These are phyloP conservation scores for Mesoclemmys tuberculata DNA, from an alignment of 2,113 vertebrate genomes.

Conservation along the genomic window DNA sequence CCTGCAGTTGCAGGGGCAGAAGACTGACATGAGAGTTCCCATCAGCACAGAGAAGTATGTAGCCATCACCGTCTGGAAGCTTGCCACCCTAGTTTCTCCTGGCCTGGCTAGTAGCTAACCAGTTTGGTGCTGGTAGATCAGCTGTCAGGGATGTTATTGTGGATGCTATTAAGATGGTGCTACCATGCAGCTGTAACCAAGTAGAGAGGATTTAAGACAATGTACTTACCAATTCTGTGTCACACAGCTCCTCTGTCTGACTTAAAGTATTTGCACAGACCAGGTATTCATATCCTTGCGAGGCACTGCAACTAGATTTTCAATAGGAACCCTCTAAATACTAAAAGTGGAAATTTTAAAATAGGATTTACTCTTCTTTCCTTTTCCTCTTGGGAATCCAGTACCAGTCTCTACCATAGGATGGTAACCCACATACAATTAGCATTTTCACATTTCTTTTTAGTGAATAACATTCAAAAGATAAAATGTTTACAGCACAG, in stretches of 20 bases:
- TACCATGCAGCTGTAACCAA: neutral
- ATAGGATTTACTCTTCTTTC: too few species aligned
- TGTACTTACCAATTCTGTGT: neutral
- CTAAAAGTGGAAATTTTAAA: too few species aligned
- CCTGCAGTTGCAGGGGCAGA: neutral
- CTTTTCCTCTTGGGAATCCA: too few species aligned
- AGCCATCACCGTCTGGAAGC: neutral
- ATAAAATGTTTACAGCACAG: too few species aligned
- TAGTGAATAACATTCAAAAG: too few species aligned
- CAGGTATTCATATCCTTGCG: too few species aligned
- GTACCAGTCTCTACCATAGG: too few species aligned
- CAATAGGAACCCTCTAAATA: too few species aligned
- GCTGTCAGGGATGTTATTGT: neutral
- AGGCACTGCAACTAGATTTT: too few species aligned
- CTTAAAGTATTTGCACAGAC: neutral
- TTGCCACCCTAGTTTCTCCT: neutral
- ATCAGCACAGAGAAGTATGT: neutral
- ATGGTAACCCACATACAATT: too few species aligned
- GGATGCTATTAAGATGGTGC: neutral
- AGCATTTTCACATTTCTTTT: too few species aligned
- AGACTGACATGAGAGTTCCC: neutral
- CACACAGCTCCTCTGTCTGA: neutral
- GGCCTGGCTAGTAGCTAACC: neutral
- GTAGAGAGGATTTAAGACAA: neutral
- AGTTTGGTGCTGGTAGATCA: neutral